phyloP scores from a whole-genome alignment of 2,113 vertebrate genomes.

The Gymnorhina tibicen region DNA sequence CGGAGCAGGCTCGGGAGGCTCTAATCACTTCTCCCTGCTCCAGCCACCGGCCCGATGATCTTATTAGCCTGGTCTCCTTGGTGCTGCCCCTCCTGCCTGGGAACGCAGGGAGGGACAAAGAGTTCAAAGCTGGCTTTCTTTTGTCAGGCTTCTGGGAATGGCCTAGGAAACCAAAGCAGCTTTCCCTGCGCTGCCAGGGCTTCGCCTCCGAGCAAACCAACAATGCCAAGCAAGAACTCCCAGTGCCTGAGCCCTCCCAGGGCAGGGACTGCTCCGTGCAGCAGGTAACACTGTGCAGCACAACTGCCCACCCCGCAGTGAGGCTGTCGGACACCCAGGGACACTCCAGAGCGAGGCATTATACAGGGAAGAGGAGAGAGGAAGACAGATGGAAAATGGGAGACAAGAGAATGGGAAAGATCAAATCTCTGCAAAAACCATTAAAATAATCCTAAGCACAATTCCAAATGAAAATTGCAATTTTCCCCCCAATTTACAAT shows the following conservation, averaged over 20 bases:
- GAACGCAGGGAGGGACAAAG: neutral
- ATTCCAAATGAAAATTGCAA: neutral
- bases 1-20: neutral
- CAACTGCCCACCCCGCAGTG: neutral
- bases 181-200: neutral
- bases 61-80: neutral
- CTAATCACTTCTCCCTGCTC: neutral
- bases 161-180: neutral
- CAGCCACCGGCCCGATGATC: neutral
- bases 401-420: neutral
- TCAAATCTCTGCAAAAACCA: neutral
- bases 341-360: neutral
- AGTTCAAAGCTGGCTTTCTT: neutral
- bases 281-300: neutral
- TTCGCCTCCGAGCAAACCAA: neutral
- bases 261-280: neutral
- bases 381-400: neutral
- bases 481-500: neutral
- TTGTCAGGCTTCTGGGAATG: constrained; percentile 3
- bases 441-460: neutral
- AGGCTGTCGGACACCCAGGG: neutral
- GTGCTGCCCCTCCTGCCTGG: neutral
- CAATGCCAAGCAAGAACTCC: neutral
- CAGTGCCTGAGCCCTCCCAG: neutral
- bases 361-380: neutral